phyloP scores from a whole-genome alignment of 1,140 invertebrate species.

The Drosophila eugracilis region DNA sequence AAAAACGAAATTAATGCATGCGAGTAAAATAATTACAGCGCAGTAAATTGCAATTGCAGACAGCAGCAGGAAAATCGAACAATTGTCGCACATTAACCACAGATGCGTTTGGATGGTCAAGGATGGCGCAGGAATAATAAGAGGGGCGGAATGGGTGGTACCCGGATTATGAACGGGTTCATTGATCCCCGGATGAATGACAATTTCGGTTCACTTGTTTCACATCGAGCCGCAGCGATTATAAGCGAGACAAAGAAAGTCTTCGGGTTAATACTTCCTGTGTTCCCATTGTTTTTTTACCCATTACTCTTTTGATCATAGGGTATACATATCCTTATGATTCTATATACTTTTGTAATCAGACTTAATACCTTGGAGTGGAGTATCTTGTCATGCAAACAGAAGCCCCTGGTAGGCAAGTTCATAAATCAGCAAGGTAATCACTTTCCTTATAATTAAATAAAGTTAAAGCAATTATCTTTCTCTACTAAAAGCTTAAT shows the following conservation, averaged over 20 bases:
- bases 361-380: no score
- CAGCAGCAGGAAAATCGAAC: conserved; percentile 28
- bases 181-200: conserved; percentile 25
- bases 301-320: background rate
- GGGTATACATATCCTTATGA: no score
- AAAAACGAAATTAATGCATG: conserved; percentile 14
- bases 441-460: no score
- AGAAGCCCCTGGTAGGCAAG: no score
- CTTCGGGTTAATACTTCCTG: conserved; percentile 22
- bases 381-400: no score
- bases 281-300: background rate
- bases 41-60: conserved; percentile 54
- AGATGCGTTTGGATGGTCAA: conserved; percentile 46
- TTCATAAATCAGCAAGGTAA: no score
- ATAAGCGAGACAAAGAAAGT: conserved; percentile 30
- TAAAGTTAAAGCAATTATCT: no score
- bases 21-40: conserved; percentile 33
- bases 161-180: conserved; percentile 17
- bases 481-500: no score
- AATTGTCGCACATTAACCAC: conserved; percentile 63
- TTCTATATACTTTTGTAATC: background rate
- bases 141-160: background rate
- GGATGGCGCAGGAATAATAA: conserved; percentile 23
- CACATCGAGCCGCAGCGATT: conserved; percentile 20
- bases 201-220: conserved; percentile 45